Evolutionary conservation across 2,797 vertebrate species (phyloP), one percentile per base, ranked within the genome.

Genomic region (Poecile montanus): DNA sequence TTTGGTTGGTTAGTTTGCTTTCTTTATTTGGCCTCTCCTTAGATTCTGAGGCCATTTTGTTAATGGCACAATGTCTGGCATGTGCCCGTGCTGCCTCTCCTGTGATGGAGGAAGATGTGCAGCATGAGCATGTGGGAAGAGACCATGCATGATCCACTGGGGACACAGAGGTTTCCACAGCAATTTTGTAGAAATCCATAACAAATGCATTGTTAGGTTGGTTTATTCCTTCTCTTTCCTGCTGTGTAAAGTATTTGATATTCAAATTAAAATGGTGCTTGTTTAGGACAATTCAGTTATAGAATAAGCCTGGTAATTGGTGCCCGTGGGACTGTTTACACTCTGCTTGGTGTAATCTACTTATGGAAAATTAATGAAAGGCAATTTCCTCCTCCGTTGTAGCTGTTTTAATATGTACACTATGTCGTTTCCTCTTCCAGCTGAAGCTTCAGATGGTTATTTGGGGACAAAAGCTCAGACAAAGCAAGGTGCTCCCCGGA

Each of bases 361-460:
- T 97, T 96, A 96, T 13, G 48, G 96, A 96, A 96, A 97, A 97
- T 96, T 97, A 96, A 97, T 95, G 93, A 94, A 97, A 97, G 90
- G 85, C 86, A 72, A 91, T 95, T 94, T 91, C 84, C 88, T 94
- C 42, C 85, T 87, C 91, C 4, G 1, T 91, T 93, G 78, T 91
- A 88, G 89, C 91, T 90, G 78, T 42, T 95, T 88, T 94, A 93
- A 79, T 93, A 85, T 82, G 91, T 93, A 72, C 82, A 65, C 72
- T 72, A 1, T 71, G 85, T 60, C 20, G 74, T 75, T 94, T 93
- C 80, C 50, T 84, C 63, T 95, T 94, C 88, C 85, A 93, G 71
- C 89, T 85, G 89, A 80, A 89, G 77, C 77, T 67, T 92, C 63
- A 86, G 80, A 44, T 81, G 77, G 61, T 44, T 89, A 22, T 76